Base-by-base conservation (phyloP, 2,888 invertebrate species). In the Pycnomerus fuliginosus region DNA sequence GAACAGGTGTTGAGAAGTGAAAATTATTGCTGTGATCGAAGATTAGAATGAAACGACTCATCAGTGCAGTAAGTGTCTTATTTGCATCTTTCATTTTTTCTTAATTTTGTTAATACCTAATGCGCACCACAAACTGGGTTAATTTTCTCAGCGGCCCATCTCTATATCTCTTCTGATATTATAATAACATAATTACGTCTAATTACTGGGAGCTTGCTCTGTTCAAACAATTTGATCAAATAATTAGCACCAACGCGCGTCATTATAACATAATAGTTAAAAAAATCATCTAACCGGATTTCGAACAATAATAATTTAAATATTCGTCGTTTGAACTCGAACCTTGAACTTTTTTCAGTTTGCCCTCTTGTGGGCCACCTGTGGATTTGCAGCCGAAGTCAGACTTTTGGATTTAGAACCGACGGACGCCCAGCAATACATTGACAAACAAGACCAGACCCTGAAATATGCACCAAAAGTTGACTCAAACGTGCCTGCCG, bases 401-500 rank as follows among this genome's bases (percentile, higher is more conserved):
- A 72, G 77, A 25, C 67, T 74, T 49, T 61, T 75, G 12, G 74
- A 79, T 57, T 69, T 79, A 24, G 71, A 76, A 35, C 79, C 79
- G 11, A 74, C 75, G 50, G 77, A 79, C 60, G 79, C 72, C 1
- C 67, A 70, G 51, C 72, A 76, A 41, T 66, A 72, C 8, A 69
- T 77, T 42, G 75, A 76, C 32, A 67, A 74, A 35, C 74, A 77
- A 40, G 73, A 72, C 40, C 65, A 67, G 20, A 53, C 64, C 2
- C 53, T 73, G 16, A 67, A 68, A 36, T 79, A 74, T 62, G 77
- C 79, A 0, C 76, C 76, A 1, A 79, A 79, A 58, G 71, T 78
- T n/a, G 76, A 77, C 7, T 74, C 76, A 35, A 69, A 70, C 41
- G 76, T 76, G 44, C 73, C 76, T 0, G 71, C 71, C 7, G 58